phyloP scores from a whole-genome alignment of 2,888 invertebrate genomes.

The Herminia tarsipennalis region DNA sequence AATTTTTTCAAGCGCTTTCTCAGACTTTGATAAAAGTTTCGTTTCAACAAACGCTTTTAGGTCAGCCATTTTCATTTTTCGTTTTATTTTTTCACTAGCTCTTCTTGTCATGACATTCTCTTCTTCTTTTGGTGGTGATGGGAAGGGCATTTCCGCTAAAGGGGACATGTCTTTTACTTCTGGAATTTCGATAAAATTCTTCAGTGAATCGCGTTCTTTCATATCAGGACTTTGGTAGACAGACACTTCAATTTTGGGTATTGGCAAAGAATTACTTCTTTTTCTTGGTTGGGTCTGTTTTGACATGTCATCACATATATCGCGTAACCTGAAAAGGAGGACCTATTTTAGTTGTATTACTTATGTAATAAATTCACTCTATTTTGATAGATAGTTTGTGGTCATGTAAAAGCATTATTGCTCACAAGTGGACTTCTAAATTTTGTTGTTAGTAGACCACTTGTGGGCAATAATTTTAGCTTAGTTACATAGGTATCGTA shows the following conservation, averaged over 20 bases:
- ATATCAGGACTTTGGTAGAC: slow-evolving; percentile 92
- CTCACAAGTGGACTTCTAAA: too few relatives aligned
- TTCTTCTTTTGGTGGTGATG: slow-evolving; percentile 70
- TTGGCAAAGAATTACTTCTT: slow-evolving; percentile 96
- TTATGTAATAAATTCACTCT: too few relatives aligned
- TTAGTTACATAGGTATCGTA: slow-evolving; percentile 53
- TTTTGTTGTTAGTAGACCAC: not conserved
- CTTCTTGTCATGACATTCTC: slow-evolving; percentile 82
- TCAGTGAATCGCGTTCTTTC: slow-evolving; percentile 87
- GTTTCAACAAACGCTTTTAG: slow-evolving; percentile 96
- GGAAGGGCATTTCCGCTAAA: slow-evolving; percentile 83
- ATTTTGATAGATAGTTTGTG: too few relatives aligned
- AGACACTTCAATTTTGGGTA: slow-evolving; percentile 96
- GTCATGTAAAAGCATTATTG: too few relatives aligned
- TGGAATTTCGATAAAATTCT: slow-evolving; percentile 92
- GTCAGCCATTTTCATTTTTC: slow-evolving; percentile 96
- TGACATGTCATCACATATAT: slow-evolving; percentile 94
- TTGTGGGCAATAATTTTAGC: not conserved
- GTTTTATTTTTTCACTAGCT: slow-evolving; percentile 93
- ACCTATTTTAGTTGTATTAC: too few relatives aligned
- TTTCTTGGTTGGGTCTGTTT: slow-evolving; percentile 92
- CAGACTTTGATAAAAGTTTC: slow-evolving; percentile 95
- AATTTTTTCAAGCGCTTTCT: slow-evolving; percentile 95
- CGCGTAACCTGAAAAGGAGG: slow-evolving; percentile 90
- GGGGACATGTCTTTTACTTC: slow-evolving; percentile 89